phyloP scores from a whole-genome alignment of 1,140 invertebrate species.

The Pemphigus obesinymphae region DNA sequence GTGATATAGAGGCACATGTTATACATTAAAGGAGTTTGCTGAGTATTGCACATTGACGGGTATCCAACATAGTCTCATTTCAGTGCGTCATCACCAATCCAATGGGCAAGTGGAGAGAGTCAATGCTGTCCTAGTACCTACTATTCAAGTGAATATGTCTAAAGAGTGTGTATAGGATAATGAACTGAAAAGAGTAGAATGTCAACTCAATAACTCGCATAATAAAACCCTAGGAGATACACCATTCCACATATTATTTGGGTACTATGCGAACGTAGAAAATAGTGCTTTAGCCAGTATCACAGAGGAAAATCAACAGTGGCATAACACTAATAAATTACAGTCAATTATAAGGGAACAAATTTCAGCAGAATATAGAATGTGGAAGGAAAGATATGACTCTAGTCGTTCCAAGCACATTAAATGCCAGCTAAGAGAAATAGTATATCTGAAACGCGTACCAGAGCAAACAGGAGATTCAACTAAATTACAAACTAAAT shows the following conservation, averaged over 20 bases:
- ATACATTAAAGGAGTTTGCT: not conserved
- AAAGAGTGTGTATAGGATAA: conserved; percentile 2
- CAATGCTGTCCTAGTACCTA: not conserved
- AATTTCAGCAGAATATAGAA: not conserved
- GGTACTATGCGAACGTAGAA: not conserved
- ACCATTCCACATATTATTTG: not conserved
- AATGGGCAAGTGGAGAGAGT: conserved; percentile 8
- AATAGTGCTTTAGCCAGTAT: conserved; percentile 31
- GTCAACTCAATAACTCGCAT: not conserved
- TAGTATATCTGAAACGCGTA: not conserved
- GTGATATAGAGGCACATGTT: not conserved
- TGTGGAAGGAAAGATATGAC: not conserved
- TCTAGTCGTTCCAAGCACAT: not conserved
- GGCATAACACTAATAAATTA: no score
- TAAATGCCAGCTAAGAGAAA: not conserved
- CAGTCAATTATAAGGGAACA: not conserved
- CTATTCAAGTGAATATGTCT: not conserved
- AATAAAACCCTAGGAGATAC: conserved; percentile 17
- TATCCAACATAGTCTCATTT: not conserved
- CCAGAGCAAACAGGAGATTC: not conserved
- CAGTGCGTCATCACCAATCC: not conserved
- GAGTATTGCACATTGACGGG: not conserved
- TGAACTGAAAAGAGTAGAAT: not conserved
- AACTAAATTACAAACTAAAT: not conserved
- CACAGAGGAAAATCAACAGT: no score